Evolutionary conservation across 2,888 invertebrate genomes (phyloP), one percentile per base, ranked within the genome.

Genomic region (Schrankia costaestrigalis): DNA sequence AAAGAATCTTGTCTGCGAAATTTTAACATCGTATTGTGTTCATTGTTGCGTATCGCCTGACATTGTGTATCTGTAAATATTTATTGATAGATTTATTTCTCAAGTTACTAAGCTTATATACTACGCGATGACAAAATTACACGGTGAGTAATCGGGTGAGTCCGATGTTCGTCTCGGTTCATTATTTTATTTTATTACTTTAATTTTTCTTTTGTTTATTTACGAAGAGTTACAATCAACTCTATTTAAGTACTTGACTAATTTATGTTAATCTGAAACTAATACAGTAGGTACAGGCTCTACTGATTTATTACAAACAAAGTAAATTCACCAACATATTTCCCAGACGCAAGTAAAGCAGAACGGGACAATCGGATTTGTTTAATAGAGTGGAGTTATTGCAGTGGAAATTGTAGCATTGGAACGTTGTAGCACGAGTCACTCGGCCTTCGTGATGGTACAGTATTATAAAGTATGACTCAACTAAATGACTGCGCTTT

Each of bases 81-180:
- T 78, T 82, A 79, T 78, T 62, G 79, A 82, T 78, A 77, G 74
- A 77, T 77, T 79, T 81, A 82, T 81, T 71, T 56, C 61, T 68
- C 53, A 59, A 71, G 64, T 62, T 59, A 56, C 61, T 63, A 48
- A 65, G 71, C 62, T 62, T 59, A 55, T n/a, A n/a, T 60, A 54
- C 59, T 61, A 60, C 50, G 59, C 64, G 60, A 67, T 65, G 73
- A 78, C 78, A 56, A 78, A 84, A 83, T 83, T 81, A 80, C 72
- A 70, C 71, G 66, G 68, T 81, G 83, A 84, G 78, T 80, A 84
- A 84, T 77, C 75, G 72, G 68, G 64, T 78, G 80, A 80, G 75
- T 79, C 72, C 68, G 67, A 66, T 63, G 61, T 62, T 69, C 72
- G 80, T 73, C 63, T 68, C 77, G 73, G 66, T 74, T 57, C 52